Evolutionary conservation across 2,888 invertebrate species (phyloP), one percentile per base, ranked within the genome.

Genomic region (Biston betularia): DNA sequence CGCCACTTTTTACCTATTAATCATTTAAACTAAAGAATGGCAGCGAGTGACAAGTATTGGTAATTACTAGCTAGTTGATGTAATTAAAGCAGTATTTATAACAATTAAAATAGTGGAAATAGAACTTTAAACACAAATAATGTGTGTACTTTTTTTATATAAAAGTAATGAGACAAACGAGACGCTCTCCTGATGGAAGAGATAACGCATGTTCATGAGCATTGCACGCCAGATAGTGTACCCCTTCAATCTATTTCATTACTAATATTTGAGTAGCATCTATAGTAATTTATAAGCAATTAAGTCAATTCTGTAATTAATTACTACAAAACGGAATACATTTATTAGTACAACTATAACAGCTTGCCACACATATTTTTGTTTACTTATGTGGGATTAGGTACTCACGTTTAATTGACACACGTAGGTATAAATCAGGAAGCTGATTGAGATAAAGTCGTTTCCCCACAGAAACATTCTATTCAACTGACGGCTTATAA

Each of bases 1-100:
- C 69, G 45, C 59, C 14, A 53, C 55, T 68, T 68, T 63, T 67
- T 62, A 59, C 66, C 53, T 66, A 66, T 62, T 35, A 53, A 53
- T 57, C 60, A 65, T 65, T 62, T 42, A 33, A 53, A 42, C 42
- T 55, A 55, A 49, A 60, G 33, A 61, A 56, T 49, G 44, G 35
- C 34, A 42, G 54, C 15, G 14, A 38, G 58, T 14, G 63, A 59
- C 67, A 55, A 63, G 53, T 61, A 62, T 54, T 49, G 44, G 54
- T 54, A 62, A 63, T 67, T 62, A 58, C 11, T n/a, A 6, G 33
- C 34, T 44, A n/a, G 57, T 57, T 44, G 10, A 54, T 42, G 9
- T 45, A 61, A 56, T 59, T 65, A 59, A 54, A 59, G 49, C 10
- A 42, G 35, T 46, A 61, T 35, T 60, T 61, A 34, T 38, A 33